Evolutionary conservation across 2,888 invertebrate genomes (phyloP).

Genomic region (Cryptocephalus primarius): DNA sequence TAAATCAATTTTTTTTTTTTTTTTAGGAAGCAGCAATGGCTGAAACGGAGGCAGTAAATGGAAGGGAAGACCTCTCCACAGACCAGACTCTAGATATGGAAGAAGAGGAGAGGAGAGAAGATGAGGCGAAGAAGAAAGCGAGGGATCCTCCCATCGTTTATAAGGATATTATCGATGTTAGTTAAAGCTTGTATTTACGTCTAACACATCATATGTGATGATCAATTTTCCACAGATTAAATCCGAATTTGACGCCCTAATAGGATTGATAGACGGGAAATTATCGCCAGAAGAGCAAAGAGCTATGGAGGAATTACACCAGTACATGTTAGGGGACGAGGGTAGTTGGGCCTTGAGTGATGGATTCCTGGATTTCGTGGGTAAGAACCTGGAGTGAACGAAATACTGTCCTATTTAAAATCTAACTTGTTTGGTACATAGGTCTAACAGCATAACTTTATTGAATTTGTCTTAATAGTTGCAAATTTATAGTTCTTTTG

Average conservation of each 20-base stretch:
- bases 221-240: conserved; percentile 42
- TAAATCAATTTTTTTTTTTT: too few relatives aligned
- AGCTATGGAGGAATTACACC: conserved; percentile 72
- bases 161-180: conserved; percentile 58
- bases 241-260: conserved; percentile 63
- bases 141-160: conserved; percentile 74
- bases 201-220: background rate
- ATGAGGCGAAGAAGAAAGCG: conserved; percentile 59
- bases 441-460: too few relatives aligned
- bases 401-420: background rate
- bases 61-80: conserved; percentile 38
- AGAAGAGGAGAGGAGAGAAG: conserved; percentile 52
- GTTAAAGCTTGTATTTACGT: conserved; percentile 21
- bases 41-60: conserved; percentile 25
- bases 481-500: background rate
- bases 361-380: conserved; percentile 72
- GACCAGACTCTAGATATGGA: conserved; percentile 45
- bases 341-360: conserved; percentile 90
- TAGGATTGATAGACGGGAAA: conserved; percentile 56
- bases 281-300: conserved; percentile 63
- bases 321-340: conserved; percentile 80
- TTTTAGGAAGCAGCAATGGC: conserved; percentile 12
- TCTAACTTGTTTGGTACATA: too few relatives aligned
- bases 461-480: too few relatives aligned
- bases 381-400: conserved; percentile 34